Percentiles rank a stretch among this genome's conserved stretches.
phyloP scores from a whole-genome alignment of 2,888 invertebrate species.

The Ochropacha duplaris region DNA sequence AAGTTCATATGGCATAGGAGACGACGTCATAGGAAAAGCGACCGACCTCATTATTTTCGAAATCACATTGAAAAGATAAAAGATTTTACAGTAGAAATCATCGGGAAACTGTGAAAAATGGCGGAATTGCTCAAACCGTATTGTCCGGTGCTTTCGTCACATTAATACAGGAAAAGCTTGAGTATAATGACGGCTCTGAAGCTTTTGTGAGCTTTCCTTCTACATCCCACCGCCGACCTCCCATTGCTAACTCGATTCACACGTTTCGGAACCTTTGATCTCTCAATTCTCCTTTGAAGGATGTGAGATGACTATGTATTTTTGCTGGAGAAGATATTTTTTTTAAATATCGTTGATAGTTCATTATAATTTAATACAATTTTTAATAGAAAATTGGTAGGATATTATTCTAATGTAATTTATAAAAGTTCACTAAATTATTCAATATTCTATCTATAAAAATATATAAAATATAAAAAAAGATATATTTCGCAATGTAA shows the following conservation, averaged over 20 bases:
- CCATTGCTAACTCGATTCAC: constrained; percentile 56
- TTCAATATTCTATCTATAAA: too few relatives aligned
- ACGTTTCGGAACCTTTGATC: constrained; percentile 63
- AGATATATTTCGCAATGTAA: too few relatives aligned
- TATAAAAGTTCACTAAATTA: too few relatives aligned
- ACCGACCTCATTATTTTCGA: constrained; percentile 48
- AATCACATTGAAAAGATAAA: constrained; percentile 57
- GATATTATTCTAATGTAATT: too few relatives aligned
- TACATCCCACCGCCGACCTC: constrained; percentile 19
- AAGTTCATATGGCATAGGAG: constrained; percentile 15
- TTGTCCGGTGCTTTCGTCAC: constrained; percentile 44
- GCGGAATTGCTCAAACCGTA: constrained; percentile 31
- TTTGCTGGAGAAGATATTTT: constrained; percentile 15
- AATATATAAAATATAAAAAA: too few relatives aligned
- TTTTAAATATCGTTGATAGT: too few relatives aligned
- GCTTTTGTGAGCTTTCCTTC: constrained; percentile 42
- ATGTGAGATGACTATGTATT: constrained; percentile 39
- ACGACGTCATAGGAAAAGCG: constrained; percentile 22
- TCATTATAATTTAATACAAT: not conserved
- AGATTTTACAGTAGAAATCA: constrained; percentile 51
- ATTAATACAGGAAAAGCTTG: constrained; percentile 47
- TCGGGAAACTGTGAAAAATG: constrained; percentile 36
- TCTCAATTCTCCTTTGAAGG: constrained; percentile 42
- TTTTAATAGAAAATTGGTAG: too few relatives aligned
- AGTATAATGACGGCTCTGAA: constrained; percentile 58